Percentiles rank a stretch among this genome's conserved stretches.
These are phyloP conservation scores for Chloroceryle amazona DNA, from an alignment of 2,797 vertebrate genomes.

Conservation along the genomic window DNA sequence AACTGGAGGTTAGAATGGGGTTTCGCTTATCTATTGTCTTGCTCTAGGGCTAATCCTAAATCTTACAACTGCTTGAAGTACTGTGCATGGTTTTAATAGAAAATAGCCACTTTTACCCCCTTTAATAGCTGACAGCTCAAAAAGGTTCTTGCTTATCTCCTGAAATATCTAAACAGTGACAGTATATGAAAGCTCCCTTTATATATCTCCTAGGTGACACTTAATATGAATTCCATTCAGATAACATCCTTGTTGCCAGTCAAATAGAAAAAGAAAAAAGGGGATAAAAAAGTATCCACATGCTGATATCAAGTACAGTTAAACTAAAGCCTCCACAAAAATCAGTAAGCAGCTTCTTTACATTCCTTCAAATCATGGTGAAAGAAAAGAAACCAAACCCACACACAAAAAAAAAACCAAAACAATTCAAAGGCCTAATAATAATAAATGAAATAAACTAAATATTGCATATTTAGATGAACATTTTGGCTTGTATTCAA, in stretches of 20 bases:
- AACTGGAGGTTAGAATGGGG: neutral
- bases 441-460: neutral
- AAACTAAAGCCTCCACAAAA: neutral
- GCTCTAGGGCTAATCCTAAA: neutral
- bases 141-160: conserved; percentile 10
- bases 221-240: conserved; percentile 27
- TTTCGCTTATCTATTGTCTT: neutral
- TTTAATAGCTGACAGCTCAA: conserved; percentile 5
- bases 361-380: neutral
- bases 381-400: neutral
- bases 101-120: neutral
- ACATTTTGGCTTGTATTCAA: neutral
- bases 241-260: neutral
- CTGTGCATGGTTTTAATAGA: neutral
- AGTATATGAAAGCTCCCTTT: conserved; percentile 4
- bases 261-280: neutral
- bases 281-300: neutral
- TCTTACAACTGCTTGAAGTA: neutral
- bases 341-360: neutral
- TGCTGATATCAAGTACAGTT: neutral
- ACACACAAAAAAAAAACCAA: neutral
- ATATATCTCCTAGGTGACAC: neutral
- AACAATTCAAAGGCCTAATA: neutral
- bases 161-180: conserved; percentile 18
- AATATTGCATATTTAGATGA: neutral